Base-by-base conservation (phyloP, 2,113 vertebrate genomes). In the Porphyrio hochstetteri region DNA sequence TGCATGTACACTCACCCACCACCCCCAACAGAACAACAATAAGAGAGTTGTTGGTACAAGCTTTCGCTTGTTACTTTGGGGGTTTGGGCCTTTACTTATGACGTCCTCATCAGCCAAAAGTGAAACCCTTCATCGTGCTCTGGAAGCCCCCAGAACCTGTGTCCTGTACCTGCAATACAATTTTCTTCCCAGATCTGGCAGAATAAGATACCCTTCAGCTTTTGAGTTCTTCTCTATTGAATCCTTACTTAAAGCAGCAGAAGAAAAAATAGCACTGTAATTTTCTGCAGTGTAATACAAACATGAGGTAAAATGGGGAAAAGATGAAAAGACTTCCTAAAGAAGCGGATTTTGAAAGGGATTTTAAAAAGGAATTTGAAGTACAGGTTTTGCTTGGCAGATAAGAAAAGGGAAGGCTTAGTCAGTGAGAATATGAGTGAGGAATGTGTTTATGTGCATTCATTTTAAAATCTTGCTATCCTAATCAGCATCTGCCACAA, bases 311-410 rank as follows among this genome's bases (percentile, higher is more conserved):
- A 88, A 97, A 77, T 63, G 59, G n/a, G 61, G 72, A 85, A 80
- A 90, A 95, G 78, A 88, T 96, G 23, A 93, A 84, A 92, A 96
- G 68, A 60, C 52, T 95, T 94, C 60, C 59, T 88, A 64, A 84
- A 90, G 76, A 83, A 86, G 38, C 83, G 46, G 35, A 63, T 88
- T 90, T 93, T 38, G 4, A 77, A 93, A 85, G 61, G 44, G 15
- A 76, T 80, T 91, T 95, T 82, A 11, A 24, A 84, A 83, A 83
- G 36, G 68, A 94, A 86, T 88, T 93, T 93, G 82, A 93, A 92
- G 48, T 77, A 55, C 31, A 91, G 44, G 53, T 92, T 95, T 86
- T 90, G 10, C 59, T 81, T 96, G 68, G 76, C 86, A 90, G 84
- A 72, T 79, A 87, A 82, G 65, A 35, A 93, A 80, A 93, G 82